Percentiles rank a stretch among this genome's conserved stretches.
phyloP scores from a whole-genome alignment of 2,113 vertebrate genomes.

The Poecilia latipinna region DNA sequence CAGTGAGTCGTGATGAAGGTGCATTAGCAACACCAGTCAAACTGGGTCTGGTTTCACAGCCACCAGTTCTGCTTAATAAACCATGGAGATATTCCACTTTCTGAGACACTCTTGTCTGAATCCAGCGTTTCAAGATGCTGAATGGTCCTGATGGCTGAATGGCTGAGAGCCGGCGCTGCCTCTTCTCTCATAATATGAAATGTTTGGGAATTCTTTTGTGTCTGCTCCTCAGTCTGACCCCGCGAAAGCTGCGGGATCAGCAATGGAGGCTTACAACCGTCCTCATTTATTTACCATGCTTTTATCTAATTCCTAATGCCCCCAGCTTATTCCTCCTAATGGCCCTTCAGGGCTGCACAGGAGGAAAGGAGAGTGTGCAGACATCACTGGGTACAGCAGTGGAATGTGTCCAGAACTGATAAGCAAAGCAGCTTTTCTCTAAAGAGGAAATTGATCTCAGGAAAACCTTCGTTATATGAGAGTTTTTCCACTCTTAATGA shows the following conservation, averaged over 20 bases:
- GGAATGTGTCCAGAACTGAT: background rate
- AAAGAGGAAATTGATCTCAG: background rate
- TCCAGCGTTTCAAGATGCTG: slow-evolving; percentile 10
- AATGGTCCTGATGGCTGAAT: slow-evolving; percentile 17
- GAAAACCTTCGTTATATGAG: background rate
- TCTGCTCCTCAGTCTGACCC: background rate
- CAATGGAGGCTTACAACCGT: slow-evolving; percentile 1
- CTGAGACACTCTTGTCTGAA: slow-evolving; percentile 16
- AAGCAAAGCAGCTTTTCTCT: background rate
- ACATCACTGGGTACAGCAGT: background rate
- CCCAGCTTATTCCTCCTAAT: slow-evolving; percentile 2
- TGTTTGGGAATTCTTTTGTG: slow-evolving; percentile 16
- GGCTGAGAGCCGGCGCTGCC: slow-evolving; percentile 1
- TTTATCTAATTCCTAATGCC: slow-evolving; percentile 12
- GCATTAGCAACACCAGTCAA: slow-evolving; percentile 1
- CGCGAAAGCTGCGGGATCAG: slow-evolving; percentile 4
- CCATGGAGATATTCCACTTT: background rate
- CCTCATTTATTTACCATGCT: background rate
- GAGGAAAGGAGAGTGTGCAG: background rate
- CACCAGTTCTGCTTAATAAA: background rate
- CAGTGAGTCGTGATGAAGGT: background rate
- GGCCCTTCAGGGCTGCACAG: background rate
- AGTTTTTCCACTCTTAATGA: background rate
- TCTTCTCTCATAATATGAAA: background rate
- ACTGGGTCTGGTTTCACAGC: slow-evolving; percentile 1